Conservation (phyloP, 2,888 invertebrate species). For the Agriopis aurantiaria region DNA sequence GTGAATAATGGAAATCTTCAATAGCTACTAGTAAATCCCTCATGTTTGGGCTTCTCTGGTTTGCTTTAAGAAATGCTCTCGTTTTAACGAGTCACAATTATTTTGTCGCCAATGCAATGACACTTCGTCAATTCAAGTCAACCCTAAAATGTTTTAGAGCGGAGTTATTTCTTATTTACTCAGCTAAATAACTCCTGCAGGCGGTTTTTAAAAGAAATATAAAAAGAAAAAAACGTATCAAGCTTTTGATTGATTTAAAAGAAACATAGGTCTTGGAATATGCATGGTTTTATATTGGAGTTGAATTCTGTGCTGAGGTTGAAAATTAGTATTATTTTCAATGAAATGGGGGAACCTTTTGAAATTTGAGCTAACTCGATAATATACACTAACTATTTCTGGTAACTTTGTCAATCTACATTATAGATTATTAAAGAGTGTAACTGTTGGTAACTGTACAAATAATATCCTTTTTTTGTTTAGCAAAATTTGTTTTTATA, state of each 20-base stretch:
- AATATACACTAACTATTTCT: too few relatives aligned
- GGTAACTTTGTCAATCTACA: too few relatives aligned
- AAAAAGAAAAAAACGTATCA: slow-evolving; percentile 46
- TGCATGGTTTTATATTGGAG: not conserved
- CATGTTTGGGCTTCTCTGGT: too few relatives aligned
- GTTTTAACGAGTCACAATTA: not conserved
- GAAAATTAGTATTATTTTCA: not conserved
- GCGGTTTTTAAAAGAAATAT: slow-evolving; percentile 44
- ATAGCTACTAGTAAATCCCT: too few relatives aligned
- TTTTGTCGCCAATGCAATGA: not conserved
- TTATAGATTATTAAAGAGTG: too few relatives aligned
- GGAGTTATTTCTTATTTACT: slow-evolving; percentile 53
- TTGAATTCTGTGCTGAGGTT: not conserved
- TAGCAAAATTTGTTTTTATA: not conserved
- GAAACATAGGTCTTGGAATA: slow-evolving; percentile 24
- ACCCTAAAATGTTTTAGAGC: slow-evolving; percentile 42
- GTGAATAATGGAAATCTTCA: too few relatives aligned
- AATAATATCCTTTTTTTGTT: too few relatives aligned
- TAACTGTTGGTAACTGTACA: too few relatives aligned
- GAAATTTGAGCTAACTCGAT: too few relatives aligned
- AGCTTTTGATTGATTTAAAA: slow-evolving; percentile 46
- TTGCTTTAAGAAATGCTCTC: too few relatives aligned
- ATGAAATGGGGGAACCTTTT: too few relatives aligned
- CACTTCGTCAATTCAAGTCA: not conserved
- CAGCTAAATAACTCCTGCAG: slow-evolving; percentile 43